Conservation (phyloP, 1,140 invertebrate species). For the Oscheius sp. region DNA sequence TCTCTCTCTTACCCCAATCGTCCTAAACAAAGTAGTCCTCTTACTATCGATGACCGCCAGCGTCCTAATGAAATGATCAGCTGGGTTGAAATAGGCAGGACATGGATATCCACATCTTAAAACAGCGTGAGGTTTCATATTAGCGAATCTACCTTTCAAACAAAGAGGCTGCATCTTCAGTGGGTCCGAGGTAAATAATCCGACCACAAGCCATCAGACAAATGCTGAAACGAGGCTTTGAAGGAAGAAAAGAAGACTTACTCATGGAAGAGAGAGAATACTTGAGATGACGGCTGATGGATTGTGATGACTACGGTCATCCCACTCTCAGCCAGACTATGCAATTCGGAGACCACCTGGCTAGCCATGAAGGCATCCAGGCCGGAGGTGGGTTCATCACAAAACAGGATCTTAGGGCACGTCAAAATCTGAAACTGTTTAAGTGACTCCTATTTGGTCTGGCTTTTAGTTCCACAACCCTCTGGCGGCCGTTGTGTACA, state of each 20-base stretch:
- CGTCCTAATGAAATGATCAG: slow-evolving; percentile 88
- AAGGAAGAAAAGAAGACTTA: slow-evolving; percentile 26
- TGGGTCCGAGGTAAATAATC: slow-evolving; percentile 81
- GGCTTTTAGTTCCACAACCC: too few relatives aligned
- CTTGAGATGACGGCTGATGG: slow-evolving; percentile 89
- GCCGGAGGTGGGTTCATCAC: slow-evolving; percentile 91
- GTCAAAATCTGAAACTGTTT: slow-evolving; percentile 82
- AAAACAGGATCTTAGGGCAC: slow-evolving; percentile 89
- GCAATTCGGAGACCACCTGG: slow-evolving; percentile 26
- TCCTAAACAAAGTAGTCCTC: slow-evolving; percentile 68
- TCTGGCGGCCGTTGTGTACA: too few relatives aligned
- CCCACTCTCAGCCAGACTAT: slow-evolving; percentile 63
- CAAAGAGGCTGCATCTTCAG: slow-evolving; percentile 65
- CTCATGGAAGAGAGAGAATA: slow-evolving; percentile 88
- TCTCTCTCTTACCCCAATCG: slow-evolving; percentile 51
- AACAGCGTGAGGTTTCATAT: slow-evolving; percentile 23
- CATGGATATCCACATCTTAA: slow-evolving; percentile 63
- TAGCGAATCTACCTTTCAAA: slow-evolving; percentile 74
- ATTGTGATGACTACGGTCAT: slow-evolving; percentile 91
- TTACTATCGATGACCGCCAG: slow-evolving; percentile 80
- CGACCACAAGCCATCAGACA: slow-evolving; percentile 78
- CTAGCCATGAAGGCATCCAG: slow-evolving; percentile 85
- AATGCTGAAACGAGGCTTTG: slow-evolving; percentile 41
- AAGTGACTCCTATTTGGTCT: too few relatives aligned
- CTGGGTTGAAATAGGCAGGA: slow-evolving; percentile 83